These are phyloP conservation scores for Bombus cullumanus DNA, from an alignment of 1,140 invertebrate genomes.

Conservation along the genomic window DNA sequence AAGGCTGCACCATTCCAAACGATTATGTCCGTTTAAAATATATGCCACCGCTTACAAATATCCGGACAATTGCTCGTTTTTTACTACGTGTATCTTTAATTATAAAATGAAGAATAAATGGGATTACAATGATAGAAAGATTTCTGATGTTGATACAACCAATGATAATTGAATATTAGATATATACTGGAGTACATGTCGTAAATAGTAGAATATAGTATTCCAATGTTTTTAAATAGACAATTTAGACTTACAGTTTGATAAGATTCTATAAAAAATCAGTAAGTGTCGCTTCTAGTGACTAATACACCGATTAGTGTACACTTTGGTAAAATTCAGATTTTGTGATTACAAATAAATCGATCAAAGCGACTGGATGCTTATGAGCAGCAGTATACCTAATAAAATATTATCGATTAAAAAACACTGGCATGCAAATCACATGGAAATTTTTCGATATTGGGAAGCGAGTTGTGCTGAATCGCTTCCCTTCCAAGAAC, in stretches of 20 bases:
- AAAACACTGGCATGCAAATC: neutral
- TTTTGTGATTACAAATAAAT: neutral
- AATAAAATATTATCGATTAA: conserved; percentile 3
- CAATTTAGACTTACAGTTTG: neutral
- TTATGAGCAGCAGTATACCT: neutral
- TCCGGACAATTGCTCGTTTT: neutral
- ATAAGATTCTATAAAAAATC: too few relatives aligned
- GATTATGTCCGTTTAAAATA: neutral
- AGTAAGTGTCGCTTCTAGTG: too few relatives aligned
- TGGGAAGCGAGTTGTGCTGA: too few relatives aligned
- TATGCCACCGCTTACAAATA: neutral
- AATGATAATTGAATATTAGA: too few relatives aligned
- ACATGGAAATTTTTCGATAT: neutral
- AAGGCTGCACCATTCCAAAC: neutral
- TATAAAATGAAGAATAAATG: neutral
- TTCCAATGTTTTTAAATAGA: neutral
- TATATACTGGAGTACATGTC: neutral
- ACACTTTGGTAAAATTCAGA: neutral
- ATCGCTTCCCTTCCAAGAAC: neutral
- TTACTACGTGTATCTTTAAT: neutral
- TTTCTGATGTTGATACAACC: too few relatives aligned
- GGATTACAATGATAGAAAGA: too few relatives aligned
- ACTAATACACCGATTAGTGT: too few relatives aligned
- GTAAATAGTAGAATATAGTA: neutral
- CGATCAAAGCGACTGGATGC: neutral